These are phyloP conservation scores for Leptosomus discolor DNA, from an alignment of 2,113 vertebrate species.

Conservation along the genomic window DNA sequence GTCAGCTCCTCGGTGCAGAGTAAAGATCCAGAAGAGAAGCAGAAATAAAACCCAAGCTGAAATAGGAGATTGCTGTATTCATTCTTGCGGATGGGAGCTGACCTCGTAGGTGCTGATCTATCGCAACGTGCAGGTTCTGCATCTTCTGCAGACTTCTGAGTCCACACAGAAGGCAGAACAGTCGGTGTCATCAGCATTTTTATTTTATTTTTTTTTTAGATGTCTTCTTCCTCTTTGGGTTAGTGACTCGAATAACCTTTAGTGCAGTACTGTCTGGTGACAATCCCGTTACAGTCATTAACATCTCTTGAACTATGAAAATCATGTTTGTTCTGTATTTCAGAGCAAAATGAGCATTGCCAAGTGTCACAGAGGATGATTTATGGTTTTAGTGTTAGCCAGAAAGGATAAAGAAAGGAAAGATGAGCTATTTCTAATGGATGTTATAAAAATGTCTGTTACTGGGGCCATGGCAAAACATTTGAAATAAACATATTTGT, in stretches of 20 bases:
- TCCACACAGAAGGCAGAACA: accelerated
- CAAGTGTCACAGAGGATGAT: accelerated
- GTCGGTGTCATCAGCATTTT: accelerated
- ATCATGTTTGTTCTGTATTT: neutral
- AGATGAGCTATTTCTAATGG: neutral
- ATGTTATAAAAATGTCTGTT: neutral
- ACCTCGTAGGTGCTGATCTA: neutral
- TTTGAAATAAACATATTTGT: neutral
- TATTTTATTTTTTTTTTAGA: neutral
- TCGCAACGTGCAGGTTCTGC: neutral
- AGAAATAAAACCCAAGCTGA: neutral
- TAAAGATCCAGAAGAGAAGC: neutral
- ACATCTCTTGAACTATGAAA: neutral
- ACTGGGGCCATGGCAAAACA: neutral
- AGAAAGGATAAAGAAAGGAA: neutral
- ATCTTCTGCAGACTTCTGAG: neutral
- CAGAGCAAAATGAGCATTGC: neutral
- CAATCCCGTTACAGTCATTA: neutral
- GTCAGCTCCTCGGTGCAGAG: neutral
- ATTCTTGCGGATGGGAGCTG: accelerated
- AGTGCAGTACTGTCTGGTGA: neutral
- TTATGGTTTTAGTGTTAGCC: neutral
- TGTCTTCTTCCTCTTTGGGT: neutral
- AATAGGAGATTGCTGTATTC: neutral
- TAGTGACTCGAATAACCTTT: neutral